Evolutionary conservation across 2,888 invertebrate species (phyloP), one percentile per base, ranked within the genome.

Genomic region (Mechanitis mazaeus): DNA sequence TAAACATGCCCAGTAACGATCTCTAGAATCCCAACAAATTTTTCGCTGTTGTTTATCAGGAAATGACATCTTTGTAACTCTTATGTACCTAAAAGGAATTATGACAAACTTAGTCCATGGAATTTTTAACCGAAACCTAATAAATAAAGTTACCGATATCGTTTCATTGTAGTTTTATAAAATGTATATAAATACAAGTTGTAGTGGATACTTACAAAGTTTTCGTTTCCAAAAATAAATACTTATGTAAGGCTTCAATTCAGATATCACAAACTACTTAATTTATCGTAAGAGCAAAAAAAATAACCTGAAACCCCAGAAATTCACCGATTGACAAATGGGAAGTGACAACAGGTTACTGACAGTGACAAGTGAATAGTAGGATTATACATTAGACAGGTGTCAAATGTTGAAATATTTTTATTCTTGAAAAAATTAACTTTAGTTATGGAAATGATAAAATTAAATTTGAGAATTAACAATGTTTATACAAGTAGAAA

Each of bases 1-100:
- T 72, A 98, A 90, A 84, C 98, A 98, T 74, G 94, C 93, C 97
- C 97, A 98, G 83, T 95, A 97, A 60, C 92, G 91, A 87, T 98
- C 98, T 75, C 97, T 93, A 67, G 95, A 92, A 69, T 91, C 90
- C 97, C 97, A 98, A 86, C 98, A 98, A 75, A 91, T 90, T 77
- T 93, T 91, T 72, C 96, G 93, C 78, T 95, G 93, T 71, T 93
- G 93, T 92, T 94, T 97, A 74, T 92, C 93, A 64, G 95, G 95
- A 85, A 95, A 96, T 77, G 95, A 94, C 96, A 96, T 96, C 75
- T 79, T 75, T 81, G 72, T 67, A 69, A 74, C 73, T 77, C 54
- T 42, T 58, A 58, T 59, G 50, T 42, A 58, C 66, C 61, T 68
- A 68, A 66, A 68, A 68, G 45, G 58, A 46, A 68, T 64, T 64